phyloP scores from a whole-genome alignment of 2,888 invertebrate genomes.

The Pomacea canaliculata region DNA sequence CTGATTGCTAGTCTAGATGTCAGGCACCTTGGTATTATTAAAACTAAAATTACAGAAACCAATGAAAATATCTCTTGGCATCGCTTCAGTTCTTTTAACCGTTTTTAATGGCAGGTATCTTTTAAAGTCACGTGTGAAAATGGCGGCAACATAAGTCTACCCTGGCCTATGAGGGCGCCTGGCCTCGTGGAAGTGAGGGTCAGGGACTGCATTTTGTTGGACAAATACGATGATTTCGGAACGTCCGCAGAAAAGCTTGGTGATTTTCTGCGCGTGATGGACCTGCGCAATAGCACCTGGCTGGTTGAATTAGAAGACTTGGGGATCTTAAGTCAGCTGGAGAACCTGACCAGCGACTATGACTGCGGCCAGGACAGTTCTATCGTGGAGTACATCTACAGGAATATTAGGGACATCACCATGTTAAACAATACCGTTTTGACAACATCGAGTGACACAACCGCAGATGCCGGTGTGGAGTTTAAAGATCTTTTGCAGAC shows the following conservation, averaged over 20 bases:
- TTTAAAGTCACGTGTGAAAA: slow-evolving; percentile 23
- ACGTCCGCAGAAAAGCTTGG: slow-evolving; percentile 16
- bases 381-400: slow-evolving; percentile 20
- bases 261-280: slow-evolving; percentile 25
- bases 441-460: too few relatives aligned
- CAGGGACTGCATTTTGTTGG: slow-evolving; percentile 17
- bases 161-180: slow-evolving; percentile 31
- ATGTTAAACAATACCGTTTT: too few relatives aligned
- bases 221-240: slow-evolving; percentile 27
- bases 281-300: slow-evolving; percentile 27
- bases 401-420: slow-evolving; percentile 11
- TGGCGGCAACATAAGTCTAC: slow-evolving; percentile 27
- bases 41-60: too few relatives aligned
- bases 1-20: too few relatives aligned
- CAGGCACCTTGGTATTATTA: too few relatives aligned
- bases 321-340: background rate
- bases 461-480: too few relatives aligned
- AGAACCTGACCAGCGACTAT: slow-evolving; percentile 23
- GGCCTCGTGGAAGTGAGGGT: slow-evolving; percentile 28
- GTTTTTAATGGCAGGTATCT: slow-evolving; percentile 3
- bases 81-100: background rate
- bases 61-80: background rate
- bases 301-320: slow-evolving; percentile 11
- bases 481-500: too few relatives aligned
- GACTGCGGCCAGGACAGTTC: slow-evolving; percentile 34